phyloP scores from a whole-genome alignment of 1,140 invertebrate species.

The Aphelinus certus region DNA sequence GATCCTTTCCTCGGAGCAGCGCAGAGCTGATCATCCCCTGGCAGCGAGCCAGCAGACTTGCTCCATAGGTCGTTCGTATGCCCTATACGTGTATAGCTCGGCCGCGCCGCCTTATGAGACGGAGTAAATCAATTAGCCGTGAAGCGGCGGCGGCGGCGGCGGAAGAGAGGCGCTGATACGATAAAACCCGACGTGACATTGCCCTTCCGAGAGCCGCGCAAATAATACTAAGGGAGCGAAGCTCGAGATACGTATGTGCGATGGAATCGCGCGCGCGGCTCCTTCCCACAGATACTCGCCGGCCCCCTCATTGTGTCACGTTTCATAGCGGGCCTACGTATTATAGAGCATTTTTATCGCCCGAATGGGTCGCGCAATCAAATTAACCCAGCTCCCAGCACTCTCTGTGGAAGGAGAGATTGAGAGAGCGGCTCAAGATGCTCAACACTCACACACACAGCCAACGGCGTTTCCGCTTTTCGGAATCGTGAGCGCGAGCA shows the following conservation, averaged over 20 bases:
- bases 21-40: conserved; percentile 10
- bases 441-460: no score
- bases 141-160: neutral
- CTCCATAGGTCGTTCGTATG: neutral
- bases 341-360: conserved; percentile 3
- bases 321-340: conserved; percentile 7
- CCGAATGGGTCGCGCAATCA: neutral
- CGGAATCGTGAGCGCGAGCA: no score
- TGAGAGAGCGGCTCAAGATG: no score
- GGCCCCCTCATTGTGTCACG: neutral
- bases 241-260: no score
- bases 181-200: conserved; percentile 50
- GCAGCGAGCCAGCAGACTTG: conserved; percentile 25
- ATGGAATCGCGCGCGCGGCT: no score
- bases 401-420: neutral
- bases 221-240: no score
- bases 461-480: no score
- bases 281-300: no score
- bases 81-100: neutral
- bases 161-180: conserved; percentile 48
- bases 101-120: conserved; percentile 26
- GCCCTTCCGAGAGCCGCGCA: no score
- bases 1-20: neutral
- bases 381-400: neutral
- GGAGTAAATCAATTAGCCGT: conserved; percentile 56